A percentile compares a stretch with the other conserved stretches of the same genome.
phyloP scores from a whole-genome alignment of 2,797 vertebrate species.

The Tympanoctomys barrerae region DNA sequence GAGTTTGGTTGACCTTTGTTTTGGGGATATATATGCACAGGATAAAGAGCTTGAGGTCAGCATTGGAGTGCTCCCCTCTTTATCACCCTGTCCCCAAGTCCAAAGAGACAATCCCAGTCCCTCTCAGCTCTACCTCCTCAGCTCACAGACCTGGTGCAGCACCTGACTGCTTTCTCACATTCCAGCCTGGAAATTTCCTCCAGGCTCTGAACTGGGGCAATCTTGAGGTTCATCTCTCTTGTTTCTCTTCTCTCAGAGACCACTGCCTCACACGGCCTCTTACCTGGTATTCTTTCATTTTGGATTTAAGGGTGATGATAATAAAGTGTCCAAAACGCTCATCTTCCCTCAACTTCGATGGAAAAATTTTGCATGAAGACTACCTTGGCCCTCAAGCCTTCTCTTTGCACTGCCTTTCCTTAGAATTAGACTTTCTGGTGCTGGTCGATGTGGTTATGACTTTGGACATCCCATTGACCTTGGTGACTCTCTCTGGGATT shows the following conservation, averaged over 20 bases:
- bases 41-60: not conserved
- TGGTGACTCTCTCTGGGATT: constrained; percentile 57
- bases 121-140: not conserved
- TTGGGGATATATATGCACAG: not conserved
- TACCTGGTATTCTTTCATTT: not conserved
- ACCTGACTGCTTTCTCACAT: not conserved
- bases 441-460: not conserved
- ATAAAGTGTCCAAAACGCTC: not conserved
- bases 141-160: not conserved
- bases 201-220: not conserved
- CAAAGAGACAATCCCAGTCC: too few relatives aligned
- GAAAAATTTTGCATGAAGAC: not conserved
- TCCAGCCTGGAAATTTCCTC: not conserved
- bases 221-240: not conserved
- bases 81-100: not conserved
- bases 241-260: not conserved
- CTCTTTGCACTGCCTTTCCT: not conserved
- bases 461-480: not conserved
- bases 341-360: not conserved
- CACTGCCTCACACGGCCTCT: not conserved
- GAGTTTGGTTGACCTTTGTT: not conserved
- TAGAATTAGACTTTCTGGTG: not conserved
- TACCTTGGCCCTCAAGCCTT: not conserved
- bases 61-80: not conserved
- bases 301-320: not conserved